These are phyloP conservation scores for Botrylloides violaceus DNA, from an alignment of 23 tunicate species.

Conservation along the genomic window DNA sequence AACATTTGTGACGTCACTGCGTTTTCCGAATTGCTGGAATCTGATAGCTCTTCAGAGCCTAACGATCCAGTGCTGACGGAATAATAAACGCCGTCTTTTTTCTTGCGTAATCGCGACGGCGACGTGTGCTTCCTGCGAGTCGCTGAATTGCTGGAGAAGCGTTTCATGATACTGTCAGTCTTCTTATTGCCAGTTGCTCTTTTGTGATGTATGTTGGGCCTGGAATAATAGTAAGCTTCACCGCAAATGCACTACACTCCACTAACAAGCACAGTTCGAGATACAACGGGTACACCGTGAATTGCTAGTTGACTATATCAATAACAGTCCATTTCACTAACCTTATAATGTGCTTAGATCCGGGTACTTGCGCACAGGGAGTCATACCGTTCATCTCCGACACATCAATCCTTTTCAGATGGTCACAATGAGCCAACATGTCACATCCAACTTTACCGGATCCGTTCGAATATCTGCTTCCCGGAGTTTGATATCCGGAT, in stretches of 20 bases:
- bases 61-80: conserved; percentile 1
- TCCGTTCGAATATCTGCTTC: conserved; percentile 7
- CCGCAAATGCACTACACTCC: too few species aligned
- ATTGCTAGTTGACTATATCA: too few species aligned
- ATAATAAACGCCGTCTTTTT: not conserved
- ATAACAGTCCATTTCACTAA: too few species aligned
- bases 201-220: too few species aligned
- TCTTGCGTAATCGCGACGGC: not conserved
- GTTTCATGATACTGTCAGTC: not conserved
- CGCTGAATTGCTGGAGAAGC: not conserved
- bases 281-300: too few species aligned
- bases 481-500: conserved; percentile 9
- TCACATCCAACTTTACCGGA: conserved; percentile 6
- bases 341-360: not conserved
- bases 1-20: not conserved
- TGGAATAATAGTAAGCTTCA: too few species aligned
- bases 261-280: too few species aligned
- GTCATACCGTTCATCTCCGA: not conserved
- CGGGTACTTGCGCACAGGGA: not conserved
- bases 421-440: conserved; percentile 5
- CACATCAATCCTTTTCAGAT: not conserved
- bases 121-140: not conserved
- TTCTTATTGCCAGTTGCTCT: too few species aligned
- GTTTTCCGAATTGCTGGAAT: conserved; percentile 8
- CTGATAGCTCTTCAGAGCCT: not conserved